Evolutionary conservation across 2,888 invertebrate genomes (phyloP), one percentile per base, ranked within the genome.

Genomic region (Neoascia interrupta): DNA sequence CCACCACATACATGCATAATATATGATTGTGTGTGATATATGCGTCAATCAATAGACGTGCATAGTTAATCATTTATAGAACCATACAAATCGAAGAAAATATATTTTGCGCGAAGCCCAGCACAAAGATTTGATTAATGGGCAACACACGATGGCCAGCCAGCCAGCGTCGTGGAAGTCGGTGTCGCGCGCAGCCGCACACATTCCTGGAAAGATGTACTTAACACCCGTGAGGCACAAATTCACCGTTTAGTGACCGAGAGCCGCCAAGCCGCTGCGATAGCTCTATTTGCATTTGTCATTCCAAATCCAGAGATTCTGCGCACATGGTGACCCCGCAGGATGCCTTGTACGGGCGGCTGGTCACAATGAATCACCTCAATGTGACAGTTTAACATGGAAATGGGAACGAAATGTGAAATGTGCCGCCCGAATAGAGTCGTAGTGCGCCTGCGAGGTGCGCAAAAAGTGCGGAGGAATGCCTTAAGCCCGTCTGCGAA

Each of bases 321-420:
- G 19, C 8, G 47, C 23, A 15, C 13, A 58, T 36, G 41, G 21
- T 76, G 76, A 70, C 70, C 81, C 81, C 64, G 81, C 81, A 70
- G 75, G 75, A 76, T 54, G 64, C 60, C 70, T 70, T 64, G 76
- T 76, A 36, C 63, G 11, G 37, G 37, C 69, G 54, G 36, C 64
- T 60, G 54, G 61, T 56, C 66, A 72, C 81, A 72, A 81, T 81
- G 69, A 81, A 79, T 81, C 81, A 81, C 81, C 70, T 56, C 79
- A 79, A 81, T 81, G 81, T 79, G 82, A 82, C 82, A 81, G 68
- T 80, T 80, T 80, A 80, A 81, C 82, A 82, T 82, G 82, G 68
- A 81, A 82, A 82, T 82, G 54, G 70, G 80, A 80, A 79, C 72
- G 70, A 61, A 72, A 37, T 47, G 18, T 60, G 43, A 70, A 75